A percentile compares a stretch with the other conserved stretches of the same genome.
Evolutionary conservation across 2,797 vertebrate species (phyloP).

Genomic region (Parauchenoglanis punctatus): DNA sequence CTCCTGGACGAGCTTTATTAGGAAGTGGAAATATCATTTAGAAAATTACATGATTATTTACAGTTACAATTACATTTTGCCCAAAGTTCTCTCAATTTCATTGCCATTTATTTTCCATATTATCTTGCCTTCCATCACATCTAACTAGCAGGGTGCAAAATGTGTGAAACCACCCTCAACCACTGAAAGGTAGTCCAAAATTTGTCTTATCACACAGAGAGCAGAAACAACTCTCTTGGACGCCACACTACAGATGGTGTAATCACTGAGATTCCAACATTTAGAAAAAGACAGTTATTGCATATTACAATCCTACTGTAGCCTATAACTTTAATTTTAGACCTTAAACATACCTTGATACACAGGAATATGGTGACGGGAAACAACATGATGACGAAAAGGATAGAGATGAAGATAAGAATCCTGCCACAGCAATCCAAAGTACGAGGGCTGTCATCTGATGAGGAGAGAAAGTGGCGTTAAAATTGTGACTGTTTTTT

Average conservation of each 20-base stretch:
- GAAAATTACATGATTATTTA: neutral
- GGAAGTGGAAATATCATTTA: neutral
- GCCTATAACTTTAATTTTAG: neutral
- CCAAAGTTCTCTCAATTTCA: neutral
- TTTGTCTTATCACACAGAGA: neutral
- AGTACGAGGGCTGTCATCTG: slow-evolving; percentile 69
- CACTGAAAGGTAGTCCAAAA: neutral
- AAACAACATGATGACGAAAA: slow-evolving; percentile 77
- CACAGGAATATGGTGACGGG: slow-evolving; percentile 82
- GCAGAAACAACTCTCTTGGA: neutral
- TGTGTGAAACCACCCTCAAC: neutral
- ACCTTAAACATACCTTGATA: slow-evolving; percentile 79
- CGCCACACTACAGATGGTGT: neutral
- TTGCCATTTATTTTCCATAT: neutral
- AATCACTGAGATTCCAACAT: neutral
- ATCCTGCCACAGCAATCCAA: slow-evolving; percentile 84
- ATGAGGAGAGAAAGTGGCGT: slow-evolving; percentile 14
- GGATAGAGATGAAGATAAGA: slow-evolving; percentile 76
- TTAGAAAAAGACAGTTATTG: neutral
- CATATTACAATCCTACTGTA: neutral
- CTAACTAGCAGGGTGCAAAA: neutral
- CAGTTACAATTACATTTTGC: neutral
- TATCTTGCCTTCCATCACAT: neutral
- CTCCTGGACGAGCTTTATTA: slow-evolving; percentile 75
- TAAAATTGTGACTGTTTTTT: neutral